phyloP scores from a whole-genome alignment of 2,797 vertebrate species.

The Enteromius treurensis region DNA sequence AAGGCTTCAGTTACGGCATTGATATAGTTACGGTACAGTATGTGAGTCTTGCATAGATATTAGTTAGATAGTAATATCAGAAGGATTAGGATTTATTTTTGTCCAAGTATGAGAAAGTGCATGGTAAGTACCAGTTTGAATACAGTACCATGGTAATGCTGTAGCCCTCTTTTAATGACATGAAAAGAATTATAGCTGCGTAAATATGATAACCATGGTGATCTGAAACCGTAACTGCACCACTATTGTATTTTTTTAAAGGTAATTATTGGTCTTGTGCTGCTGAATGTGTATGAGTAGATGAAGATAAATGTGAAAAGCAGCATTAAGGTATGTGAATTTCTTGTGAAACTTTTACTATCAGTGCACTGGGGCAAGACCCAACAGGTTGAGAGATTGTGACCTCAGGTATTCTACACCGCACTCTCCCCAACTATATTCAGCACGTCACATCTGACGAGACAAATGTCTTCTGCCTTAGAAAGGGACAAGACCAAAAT shows the following conservation, averaged over 20 bases:
- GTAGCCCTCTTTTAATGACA: not conserved
- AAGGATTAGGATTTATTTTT: no score
- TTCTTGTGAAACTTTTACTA: constrained; percentile 23
- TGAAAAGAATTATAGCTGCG: not conserved
- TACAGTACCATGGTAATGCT: not conserved
- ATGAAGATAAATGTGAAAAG: constrained; percentile 4
- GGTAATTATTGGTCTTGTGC: not conserved
- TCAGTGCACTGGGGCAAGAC: constrained; percentile 34
- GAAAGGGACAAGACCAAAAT: not conserved
- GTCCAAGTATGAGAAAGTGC: not conserved
- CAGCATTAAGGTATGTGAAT: constrained; percentile 28
- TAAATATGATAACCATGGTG: not conserved
- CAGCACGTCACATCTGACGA: not conserved
- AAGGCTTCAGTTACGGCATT: not conserved
- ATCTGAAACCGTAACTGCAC: not conserved
- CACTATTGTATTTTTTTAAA: not conserved
- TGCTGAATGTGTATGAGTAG: constrained; percentile 19
- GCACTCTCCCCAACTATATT: not conserved
- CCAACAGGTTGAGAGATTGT: constrained; percentile 41
- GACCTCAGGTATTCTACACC: constrained; percentile 33
- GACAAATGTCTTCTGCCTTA: not conserved
- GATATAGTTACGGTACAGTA: not conserved
- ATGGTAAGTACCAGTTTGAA: not conserved
- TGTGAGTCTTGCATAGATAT: not conserved
- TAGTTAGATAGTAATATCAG: no score